Evolutionary conservation across 2,113 vertebrate genomes (phyloP), one percentile per base, ranked within the genome.

Genomic region (Menura novaehollandiae): DNA sequence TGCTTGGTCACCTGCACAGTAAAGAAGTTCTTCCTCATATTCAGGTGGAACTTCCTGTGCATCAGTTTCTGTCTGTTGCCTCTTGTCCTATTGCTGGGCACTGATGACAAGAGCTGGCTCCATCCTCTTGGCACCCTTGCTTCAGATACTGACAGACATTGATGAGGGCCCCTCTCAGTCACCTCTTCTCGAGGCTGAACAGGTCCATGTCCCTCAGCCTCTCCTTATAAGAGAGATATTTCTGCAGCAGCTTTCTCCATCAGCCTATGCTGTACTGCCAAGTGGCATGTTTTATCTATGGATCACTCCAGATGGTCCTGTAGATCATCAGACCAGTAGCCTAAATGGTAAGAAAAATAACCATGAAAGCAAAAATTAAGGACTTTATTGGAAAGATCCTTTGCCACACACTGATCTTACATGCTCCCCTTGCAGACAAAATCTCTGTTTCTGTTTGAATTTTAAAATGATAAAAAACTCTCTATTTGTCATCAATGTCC

Each of bases 1-100:
- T 26, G n/a, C 19, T 8, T 0, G 0, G 15, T 39, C 35, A 77
- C 7, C 7, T 0, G 7, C 18, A 33, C 17, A 51, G 35, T 62
- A 41, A 51, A 51, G 35, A 49, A 77, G 9, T 20, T 63, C 59
- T 77, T 77, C 9, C 9, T 33, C 37, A 41, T 21, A 32, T 41
- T 52, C 74, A 62, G 28, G 6, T 33, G 35, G 28, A 62, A 77
- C 30, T n/a, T 51, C 56, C n/a, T 41, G 35, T n/a, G 22, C 23
- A 15, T 27, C 58, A 63, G 22, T 41, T 26, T 77, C n/a, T 63
- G 35, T 30, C 35, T 0, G 1, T 24, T 77, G 30, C 4, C 17
- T n/a, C 58, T 10, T 27, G 13, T 21, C 35, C 30, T 63, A 16
- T 6, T n/a, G 35, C 22, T 41, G 13, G 23, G 46, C 17, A 63